Evolutionary conservation across 2,888 invertebrate genomes (phyloP).

Genomic region (Megastigmus dorsalis): DNA sequence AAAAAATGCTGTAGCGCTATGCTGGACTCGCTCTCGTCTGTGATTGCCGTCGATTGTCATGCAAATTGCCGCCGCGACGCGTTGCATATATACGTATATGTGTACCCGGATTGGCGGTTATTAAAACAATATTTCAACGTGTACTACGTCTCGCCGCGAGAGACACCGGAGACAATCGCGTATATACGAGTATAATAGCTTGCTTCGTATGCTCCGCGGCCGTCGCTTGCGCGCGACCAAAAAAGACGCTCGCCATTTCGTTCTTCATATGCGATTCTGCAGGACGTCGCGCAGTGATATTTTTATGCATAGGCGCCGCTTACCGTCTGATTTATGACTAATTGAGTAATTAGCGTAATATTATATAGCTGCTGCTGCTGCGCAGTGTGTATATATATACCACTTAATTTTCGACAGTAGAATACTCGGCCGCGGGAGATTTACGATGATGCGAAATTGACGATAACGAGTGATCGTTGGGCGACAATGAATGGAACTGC

Average conservation of each 20-base stretch:
- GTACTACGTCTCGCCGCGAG: background rate
- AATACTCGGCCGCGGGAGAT: slow-evolving; percentile 13
- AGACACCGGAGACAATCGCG: slow-evolving; percentile 20
- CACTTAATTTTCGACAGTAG: background rate
- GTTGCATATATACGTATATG: too few relatives aligned
- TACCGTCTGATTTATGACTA: background rate
- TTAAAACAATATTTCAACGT: slow-evolving; percentile 13
- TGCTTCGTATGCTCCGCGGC: too few relatives aligned
- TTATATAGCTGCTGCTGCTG: too few relatives aligned
- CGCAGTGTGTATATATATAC: too few relatives aligned
- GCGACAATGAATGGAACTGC: too few relatives aligned
- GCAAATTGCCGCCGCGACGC: slow-evolving; percentile 30
- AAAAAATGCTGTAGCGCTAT: background rate
- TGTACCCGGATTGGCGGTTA: slow-evolving; percentile 29
- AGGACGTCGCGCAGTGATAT: background rate
- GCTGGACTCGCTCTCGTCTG: background rate
- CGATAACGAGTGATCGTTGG: slow-evolving; percentile 14
- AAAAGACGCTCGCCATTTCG: background rate
- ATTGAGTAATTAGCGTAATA: too few relatives aligned
- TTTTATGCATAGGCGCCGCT: background rate
- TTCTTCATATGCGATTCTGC: slow-evolving; percentile 9
- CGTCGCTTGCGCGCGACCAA: background rate
- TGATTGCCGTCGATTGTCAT: slow-evolving; percentile 48
- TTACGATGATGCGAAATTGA: slow-evolving; percentile 27
- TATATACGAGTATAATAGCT: too few relatives aligned